These are phyloP conservation scores for Octopus sinensis DNA, from an alignment of 1,140 invertebrate genomes.

Conservation along the genomic window DNA sequence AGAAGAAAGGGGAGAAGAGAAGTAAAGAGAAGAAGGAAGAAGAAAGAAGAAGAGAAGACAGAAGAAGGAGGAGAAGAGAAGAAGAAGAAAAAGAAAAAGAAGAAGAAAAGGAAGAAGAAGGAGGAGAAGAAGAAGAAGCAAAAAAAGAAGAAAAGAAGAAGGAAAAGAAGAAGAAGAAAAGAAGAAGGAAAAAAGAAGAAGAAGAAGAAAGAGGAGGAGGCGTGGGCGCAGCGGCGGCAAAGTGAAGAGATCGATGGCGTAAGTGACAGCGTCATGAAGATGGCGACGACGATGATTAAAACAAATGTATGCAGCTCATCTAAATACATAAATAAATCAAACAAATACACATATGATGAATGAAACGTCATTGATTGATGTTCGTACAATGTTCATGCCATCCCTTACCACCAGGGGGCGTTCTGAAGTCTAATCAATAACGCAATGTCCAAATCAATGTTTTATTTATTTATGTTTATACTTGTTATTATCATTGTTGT, in stretches of 20 bases:
- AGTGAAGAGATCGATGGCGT: not conserved
- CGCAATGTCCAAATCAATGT: no score
- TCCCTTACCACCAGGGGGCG: no score
- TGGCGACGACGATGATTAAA: no score
- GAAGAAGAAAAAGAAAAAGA: not conserved
- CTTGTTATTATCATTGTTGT: no score
- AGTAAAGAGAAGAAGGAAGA: not conserved
- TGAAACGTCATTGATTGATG: no score
- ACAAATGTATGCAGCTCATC: no score
- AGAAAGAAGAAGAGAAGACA: not conserved
- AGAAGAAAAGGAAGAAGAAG: not conserved
- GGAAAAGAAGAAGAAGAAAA: not conserved
- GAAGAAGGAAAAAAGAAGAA: not conserved
- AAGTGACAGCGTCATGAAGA: no score
- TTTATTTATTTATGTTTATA: no score
- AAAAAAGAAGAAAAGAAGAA: not conserved
- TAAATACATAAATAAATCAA: no score
- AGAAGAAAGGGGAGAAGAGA: not conserved
- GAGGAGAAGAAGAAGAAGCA: not conserved
- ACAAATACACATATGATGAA: no score
- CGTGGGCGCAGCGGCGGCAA: not conserved
- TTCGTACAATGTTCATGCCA: no score
- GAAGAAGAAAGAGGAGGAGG: not conserved
- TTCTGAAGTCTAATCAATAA: no score
- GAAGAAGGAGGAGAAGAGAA: fast-evolving